A percentile compares a stretch with the other conserved stretches of the same genome.
Evolutionary conservation across 2,113 vertebrate species (phyloP).

Genomic region (Forbesichthys papilliferus): DNA sequence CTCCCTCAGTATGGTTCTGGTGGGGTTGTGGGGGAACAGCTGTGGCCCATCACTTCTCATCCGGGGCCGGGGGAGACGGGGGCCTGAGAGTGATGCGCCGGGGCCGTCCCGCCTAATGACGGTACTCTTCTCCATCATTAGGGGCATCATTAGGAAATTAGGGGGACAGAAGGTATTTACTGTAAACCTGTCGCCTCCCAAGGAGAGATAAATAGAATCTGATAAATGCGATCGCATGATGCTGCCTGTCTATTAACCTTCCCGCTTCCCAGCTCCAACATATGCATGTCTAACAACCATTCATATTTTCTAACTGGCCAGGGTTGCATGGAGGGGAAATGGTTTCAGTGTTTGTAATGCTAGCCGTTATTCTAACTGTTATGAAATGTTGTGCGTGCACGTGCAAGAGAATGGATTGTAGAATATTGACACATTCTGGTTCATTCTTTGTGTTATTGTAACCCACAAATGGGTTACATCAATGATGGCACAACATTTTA

Average conservation of each 20-base stretch:
- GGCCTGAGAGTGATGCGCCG: conserved; percentile 97
- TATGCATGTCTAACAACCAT: conserved; percentile 91
- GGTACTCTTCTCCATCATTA: conserved; percentile 99
- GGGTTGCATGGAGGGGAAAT: conserved; percentile 45
- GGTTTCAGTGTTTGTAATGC: too few species aligned
- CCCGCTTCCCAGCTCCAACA: conserved; percentile 90
- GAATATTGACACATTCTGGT: too few species aligned
- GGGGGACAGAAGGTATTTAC: conserved; percentile 99
- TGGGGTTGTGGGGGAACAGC: conserved; percentile 84
- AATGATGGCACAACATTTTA: too few species aligned
- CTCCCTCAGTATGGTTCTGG: conserved; percentile 40
- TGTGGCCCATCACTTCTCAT: conserved; percentile 98
- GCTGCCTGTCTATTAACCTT: conserved; percentile 98
- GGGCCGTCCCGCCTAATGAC: conserved; percentile 98
- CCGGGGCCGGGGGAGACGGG: conserved; percentile 86
- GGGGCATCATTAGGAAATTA: conserved; percentile 99
- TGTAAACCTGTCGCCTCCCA: conserved; percentile 99
- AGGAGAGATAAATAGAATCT: conserved; percentile 99
- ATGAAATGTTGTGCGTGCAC: too few species aligned
- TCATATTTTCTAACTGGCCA: conserved; percentile 91
- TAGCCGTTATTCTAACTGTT: too few species aligned
- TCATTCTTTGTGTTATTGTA: too few species aligned
- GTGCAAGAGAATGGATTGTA: too few species aligned
- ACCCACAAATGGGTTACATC: too few species aligned
- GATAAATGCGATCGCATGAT: conserved; percentile 97